These are phyloP conservation scores for Ancistrus triradiatus DNA, from an alignment of 2,113 vertebrate species.

Conservation along the genomic window DNA sequence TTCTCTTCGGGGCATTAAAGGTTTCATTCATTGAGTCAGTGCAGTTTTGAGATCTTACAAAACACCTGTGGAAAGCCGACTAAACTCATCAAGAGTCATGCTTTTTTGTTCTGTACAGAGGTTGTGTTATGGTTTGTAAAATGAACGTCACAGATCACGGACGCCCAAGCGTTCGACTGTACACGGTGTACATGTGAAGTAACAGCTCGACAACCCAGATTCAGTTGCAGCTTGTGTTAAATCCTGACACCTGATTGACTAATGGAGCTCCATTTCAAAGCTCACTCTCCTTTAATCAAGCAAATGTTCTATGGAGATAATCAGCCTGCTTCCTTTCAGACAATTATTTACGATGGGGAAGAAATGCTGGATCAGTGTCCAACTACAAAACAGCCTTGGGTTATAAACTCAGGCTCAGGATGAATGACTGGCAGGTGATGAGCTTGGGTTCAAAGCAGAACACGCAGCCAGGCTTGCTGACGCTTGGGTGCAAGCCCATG, in stretches of 20 bases:
- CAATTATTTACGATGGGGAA: neutral
- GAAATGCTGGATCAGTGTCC: neutral
- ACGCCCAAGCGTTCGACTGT: too few species aligned
- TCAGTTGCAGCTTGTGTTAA: neutral
- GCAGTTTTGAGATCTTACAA: too few species aligned
- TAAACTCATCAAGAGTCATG: too few species aligned
- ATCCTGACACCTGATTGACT: neutral
- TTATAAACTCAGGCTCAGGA: constrained; percentile 18
- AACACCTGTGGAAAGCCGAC: too few species aligned
- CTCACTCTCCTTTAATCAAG: neutral
- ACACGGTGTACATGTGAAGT: too few species aligned
- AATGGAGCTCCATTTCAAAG: neutral
- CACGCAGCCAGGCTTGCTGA: constrained; percentile 9
- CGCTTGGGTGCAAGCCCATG: constrained; percentile 6
- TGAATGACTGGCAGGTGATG: constrained; percentile 33
- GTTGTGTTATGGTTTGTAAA: too few species aligned
- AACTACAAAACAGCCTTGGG: neutral
- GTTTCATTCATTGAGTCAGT: too few species aligned
- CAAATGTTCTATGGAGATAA: neutral
- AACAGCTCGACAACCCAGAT: too few species aligned
- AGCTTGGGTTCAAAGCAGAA: constrained; percentile 12
- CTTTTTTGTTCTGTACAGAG: too few species aligned
- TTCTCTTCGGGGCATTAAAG: too few species aligned
- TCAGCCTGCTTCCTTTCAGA: neutral
- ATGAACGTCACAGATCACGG: too few species aligned